A percentile compares a stretch with the other conserved stretches of the same genome.
phyloP scores from a whole-genome alignment of 1,140 invertebrate species.

The Coptotermes formosanus region DNA sequence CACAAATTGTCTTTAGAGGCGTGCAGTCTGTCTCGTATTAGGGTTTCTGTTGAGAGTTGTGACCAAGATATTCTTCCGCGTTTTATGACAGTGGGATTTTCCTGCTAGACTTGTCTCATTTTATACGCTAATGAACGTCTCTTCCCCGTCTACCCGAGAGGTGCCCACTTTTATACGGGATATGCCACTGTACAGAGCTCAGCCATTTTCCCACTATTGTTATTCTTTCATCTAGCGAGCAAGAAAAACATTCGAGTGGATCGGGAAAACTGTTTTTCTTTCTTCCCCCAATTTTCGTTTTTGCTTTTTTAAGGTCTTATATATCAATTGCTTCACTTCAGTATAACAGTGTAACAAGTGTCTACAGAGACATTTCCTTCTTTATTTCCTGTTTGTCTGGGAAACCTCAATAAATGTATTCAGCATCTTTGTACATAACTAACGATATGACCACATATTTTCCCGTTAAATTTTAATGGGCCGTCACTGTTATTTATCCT shows the following conservation, averaged over 20 bases:
- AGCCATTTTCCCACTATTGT: constrained; percentile 27
- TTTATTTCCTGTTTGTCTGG: no score
- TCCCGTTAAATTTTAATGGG: no score
- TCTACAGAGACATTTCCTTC: no score
- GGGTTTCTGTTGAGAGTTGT: background rate
- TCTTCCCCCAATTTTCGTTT: constrained; percentile 24
- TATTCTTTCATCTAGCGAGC: constrained; percentile 24
- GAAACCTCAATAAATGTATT: no score
- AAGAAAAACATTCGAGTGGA: constrained; percentile 26
- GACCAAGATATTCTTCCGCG: background rate
- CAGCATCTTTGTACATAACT: no score
- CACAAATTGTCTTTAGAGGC: no score
- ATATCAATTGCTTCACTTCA: background rate
- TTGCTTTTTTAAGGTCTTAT: constrained; percentile 21
- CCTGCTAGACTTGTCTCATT: background rate
- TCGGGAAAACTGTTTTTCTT: constrained; percentile 21
- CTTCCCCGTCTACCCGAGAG: background rate
- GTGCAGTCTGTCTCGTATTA: background rate
- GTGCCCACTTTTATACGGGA: background rate
- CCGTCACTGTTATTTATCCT: no score
- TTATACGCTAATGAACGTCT: background rate
- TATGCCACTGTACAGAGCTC: background rate
- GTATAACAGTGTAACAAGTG: background rate
- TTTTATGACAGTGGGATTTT: background rate
- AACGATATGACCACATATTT: no score